These are phyloP conservation scores for Vidua macroura DNA, from an alignment of 2,113 vertebrate species.

Conservation along the genomic window DNA sequence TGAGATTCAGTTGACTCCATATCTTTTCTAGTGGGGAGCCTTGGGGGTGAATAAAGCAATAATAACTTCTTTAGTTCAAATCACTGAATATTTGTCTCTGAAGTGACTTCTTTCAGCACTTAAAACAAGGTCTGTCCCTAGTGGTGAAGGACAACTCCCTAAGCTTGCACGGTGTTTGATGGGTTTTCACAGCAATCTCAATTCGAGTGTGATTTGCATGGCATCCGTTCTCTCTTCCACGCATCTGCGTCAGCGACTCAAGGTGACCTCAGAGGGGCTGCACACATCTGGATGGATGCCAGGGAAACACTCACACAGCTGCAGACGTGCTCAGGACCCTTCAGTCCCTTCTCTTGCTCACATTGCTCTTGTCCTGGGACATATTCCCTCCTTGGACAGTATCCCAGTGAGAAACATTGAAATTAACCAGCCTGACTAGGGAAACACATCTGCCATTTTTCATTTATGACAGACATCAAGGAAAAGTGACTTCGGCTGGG, in stretches of 20 bases:
- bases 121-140: background rate
- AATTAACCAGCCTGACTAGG: background rate
- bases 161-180: rapidly evolving
- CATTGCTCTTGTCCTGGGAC: background rate
- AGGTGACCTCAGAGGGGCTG: background rate
- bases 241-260: rapidly evolving
- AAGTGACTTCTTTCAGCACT: background rate
- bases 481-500: background rate
- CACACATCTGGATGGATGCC: rapidly evolving
- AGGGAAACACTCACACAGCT: background rate
- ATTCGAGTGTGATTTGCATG: background rate
- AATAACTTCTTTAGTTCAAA: background rate
- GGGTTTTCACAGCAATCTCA: background rate
- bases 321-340: background rate
- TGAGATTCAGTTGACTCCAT: background rate
- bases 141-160: background rate
- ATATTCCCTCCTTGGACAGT: background rate
- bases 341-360: background rate
- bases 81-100: background rate
- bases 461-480: background rate
- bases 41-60: background rate
- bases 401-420: background rate
- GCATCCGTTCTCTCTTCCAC: background rate
- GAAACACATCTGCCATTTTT: background rate
- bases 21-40: background rate